Conservation (phyloP, 2,888 invertebrate genomes). For the Phalangium opilio region DNA sequence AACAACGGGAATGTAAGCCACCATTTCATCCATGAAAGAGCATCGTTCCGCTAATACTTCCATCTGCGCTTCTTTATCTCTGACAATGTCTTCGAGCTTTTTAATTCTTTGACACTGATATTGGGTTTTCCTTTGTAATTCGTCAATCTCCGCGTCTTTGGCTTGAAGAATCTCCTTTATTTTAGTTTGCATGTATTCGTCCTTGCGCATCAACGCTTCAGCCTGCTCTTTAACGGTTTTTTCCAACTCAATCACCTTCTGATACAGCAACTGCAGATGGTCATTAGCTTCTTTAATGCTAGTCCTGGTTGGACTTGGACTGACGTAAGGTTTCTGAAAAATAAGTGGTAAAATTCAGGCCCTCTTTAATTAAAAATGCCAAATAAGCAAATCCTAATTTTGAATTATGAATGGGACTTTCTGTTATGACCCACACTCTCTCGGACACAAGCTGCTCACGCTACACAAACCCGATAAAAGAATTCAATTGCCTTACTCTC, state of each 20-base stretch:
- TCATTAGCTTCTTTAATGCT: constrained; percentile 31
- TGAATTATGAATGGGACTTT: too few relatives aligned
- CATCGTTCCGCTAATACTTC: constrained; percentile 17
- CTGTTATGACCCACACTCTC: too few relatives aligned
- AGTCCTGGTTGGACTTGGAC: constrained; percentile 17
- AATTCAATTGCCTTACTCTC: too few relatives aligned
- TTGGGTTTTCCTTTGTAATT: constrained; percentile 14
- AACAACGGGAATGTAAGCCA: constrained; percentile 17
- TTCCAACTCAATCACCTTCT: constrained; percentile 27
- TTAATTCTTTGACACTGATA: constrained; percentile 14
- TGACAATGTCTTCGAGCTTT: constrained; percentile 18
- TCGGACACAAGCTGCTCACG: too few relatives aligned
- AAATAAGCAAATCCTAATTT: too few relatives aligned
- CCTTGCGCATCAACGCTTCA: constrained; percentile 19
- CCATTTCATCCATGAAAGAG: constrained; percentile 16
- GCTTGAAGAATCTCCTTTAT: constrained; percentile 16
- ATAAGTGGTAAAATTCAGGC: too few relatives aligned
- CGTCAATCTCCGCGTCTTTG: constrained; percentile 18
- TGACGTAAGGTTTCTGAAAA: constrained; percentile 2
- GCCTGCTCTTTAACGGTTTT: constrained; percentile 19
- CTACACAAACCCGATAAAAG: too few relatives aligned
- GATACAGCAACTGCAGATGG: constrained; percentile 28
- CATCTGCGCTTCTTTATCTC: constrained; percentile 19
- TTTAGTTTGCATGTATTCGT: constrained; percentile 18
- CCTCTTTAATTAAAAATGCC: too few relatives aligned